These are phyloP conservation scores for Lutraria lutraria DNA, from an alignment of 2,888 invertebrate genomes.

Conservation along the genomic window DNA sequence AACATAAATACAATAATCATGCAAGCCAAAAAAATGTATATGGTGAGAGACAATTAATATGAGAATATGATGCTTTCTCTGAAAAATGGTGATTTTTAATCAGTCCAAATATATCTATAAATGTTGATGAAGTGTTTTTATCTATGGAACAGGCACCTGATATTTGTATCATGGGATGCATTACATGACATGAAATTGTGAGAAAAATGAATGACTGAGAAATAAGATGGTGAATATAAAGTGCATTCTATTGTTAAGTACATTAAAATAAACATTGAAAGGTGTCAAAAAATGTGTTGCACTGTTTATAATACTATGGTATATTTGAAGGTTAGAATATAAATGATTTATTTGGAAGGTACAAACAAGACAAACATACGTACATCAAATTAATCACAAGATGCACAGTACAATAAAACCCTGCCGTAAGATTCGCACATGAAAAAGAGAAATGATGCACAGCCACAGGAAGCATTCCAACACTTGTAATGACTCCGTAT, in stretches of 20 bases:
- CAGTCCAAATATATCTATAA: not conserved
- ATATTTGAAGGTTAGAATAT: not conserved
- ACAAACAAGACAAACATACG: not conserved
- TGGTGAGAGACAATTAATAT: not conserved
- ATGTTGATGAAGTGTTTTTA: not conserved
- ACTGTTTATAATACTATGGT: not conserved
- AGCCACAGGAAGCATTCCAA: slow-evolving; percentile 64
- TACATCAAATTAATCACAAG: slow-evolving; percentile 12
- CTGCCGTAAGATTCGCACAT: slow-evolving; percentile 48
- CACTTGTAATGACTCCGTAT: slow-evolving; percentile 10
- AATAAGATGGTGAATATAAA: not conserved
- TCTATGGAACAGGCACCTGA: not conserved
- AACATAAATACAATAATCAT: not conserved
- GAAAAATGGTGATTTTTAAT: not conserved
- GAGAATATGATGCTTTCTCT: not conserved
- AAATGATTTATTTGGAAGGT: not conserved
- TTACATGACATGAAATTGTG: not conserved
- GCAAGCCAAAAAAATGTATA: not conserved
- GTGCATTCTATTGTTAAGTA: not conserved
- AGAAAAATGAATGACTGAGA: not conserved
- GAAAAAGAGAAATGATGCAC: slow-evolving; percentile 65
- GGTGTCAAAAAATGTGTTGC: not conserved
- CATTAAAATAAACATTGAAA: not conserved
- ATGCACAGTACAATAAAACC: slow-evolving; percentile 53
- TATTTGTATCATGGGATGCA: not conserved